Evolutionary conservation across 2,888 invertebrate genomes (phyloP).

Genomic region (Venusia cambrica): DNA sequence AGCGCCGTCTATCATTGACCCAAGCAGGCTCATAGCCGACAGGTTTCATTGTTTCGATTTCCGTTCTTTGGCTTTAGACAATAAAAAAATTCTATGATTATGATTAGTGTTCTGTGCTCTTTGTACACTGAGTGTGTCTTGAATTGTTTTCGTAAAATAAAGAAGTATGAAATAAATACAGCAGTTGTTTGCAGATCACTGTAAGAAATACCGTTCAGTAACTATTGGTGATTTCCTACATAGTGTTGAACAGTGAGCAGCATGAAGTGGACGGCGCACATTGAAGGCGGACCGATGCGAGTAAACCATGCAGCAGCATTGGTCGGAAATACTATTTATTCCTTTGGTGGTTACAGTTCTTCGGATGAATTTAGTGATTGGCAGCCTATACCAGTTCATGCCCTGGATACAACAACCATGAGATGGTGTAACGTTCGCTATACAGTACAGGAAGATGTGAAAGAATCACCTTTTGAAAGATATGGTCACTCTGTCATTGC

Average conservation of each 20-base stretch:
- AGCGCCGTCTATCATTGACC: too few relatives aligned
- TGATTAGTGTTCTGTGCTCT: too few relatives aligned
- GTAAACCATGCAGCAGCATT: constrained; percentile 96
- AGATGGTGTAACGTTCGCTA: constrained; percentile 80
- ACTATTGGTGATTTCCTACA: neutral
- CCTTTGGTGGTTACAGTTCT: constrained; percentile 96
- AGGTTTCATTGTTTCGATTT: too few relatives aligned
- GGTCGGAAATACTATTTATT: constrained; percentile 89
- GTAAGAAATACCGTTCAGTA: too few relatives aligned
- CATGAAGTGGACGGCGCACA: constrained; percentile 92
- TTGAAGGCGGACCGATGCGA: constrained; percentile 94
- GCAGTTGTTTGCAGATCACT: too few relatives aligned
- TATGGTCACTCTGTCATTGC: constrained; percentile 96
- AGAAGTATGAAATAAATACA: too few relatives aligned
- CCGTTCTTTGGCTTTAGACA: too few relatives aligned
- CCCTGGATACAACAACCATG: constrained; percentile 87
- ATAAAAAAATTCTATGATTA: too few relatives aligned
- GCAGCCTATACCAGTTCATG: constrained; percentile 92
- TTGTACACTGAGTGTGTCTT: too few relatives aligned
- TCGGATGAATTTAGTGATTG: constrained; percentile 88
- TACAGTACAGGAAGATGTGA: constrained; percentile 72
- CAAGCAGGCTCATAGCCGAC: too few relatives aligned
- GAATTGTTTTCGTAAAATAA: too few relatives aligned
- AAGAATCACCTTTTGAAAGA: constrained; percentile 87
- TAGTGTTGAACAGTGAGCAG: constrained; percentile 12